phyloP scores from a whole-genome alignment of 2,888 invertebrate genomes.

The Strigamia crassipes region DNA sequence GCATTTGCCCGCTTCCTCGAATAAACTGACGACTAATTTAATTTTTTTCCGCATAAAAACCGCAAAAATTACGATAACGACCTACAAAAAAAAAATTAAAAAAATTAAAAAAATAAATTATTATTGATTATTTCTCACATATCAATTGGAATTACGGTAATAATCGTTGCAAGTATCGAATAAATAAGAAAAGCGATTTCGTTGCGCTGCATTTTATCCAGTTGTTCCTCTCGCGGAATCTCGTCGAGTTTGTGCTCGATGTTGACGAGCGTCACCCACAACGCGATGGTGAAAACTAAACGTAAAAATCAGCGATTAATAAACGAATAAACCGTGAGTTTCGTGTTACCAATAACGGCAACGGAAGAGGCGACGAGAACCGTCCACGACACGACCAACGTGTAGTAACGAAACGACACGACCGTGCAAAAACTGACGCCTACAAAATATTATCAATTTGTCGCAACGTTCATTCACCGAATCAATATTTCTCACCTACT shows the following conservation, averaged over 20 bases:
- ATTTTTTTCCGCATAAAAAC: conserved; percentile 73
- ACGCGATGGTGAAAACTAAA: conserved; percentile 68
- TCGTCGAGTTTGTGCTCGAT: conserved; percentile 70
- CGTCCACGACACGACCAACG: conserved; percentile 82
- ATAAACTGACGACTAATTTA: conserved; percentile 79
- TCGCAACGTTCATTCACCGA: neutral
- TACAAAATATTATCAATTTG: conserved; percentile 60
- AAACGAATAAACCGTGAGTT: conserved; percentile 23
- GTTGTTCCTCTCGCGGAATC: conserved; percentile 61
- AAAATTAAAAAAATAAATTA: neutral
- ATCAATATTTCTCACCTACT: conserved; percentile 71
- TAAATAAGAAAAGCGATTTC: conserved; percentile 83
- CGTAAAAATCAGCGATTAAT: conserved; percentile 37
- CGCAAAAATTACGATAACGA: neutral
- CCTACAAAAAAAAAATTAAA: neutral
- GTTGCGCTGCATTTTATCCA: conserved; percentile 81
- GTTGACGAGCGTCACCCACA: conserved; percentile 89
- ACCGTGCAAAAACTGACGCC: conserved; percentile 83
- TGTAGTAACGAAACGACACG: conserved; percentile 79
- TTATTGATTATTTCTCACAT: neutral
- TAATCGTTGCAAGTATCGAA: conserved; percentile 82
- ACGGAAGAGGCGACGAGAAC: conserved; percentile 80
- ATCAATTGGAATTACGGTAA: conserved; percentile 70
- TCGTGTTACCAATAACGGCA: conserved; percentile 65
- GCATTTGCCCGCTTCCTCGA: conserved; percentile 87